Base-by-base conservation (phyloP, 2,888 invertebrate genomes). In the Serrognathus titanus region DNA sequence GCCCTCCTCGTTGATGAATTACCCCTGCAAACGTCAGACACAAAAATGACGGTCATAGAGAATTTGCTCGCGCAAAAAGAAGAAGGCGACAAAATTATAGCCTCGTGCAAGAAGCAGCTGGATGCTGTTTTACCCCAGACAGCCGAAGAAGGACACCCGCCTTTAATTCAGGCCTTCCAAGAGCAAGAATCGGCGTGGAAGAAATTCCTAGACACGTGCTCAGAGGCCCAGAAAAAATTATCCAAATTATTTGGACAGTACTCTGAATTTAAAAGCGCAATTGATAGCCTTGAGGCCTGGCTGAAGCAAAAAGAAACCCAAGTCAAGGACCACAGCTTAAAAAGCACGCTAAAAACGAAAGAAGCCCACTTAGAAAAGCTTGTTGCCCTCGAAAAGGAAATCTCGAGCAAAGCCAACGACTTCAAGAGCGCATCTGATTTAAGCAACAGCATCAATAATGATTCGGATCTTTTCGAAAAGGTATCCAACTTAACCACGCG, bases 251-350 rank as follows among this genome's bases (percentile, higher is more conserved):
- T 91, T 61, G 86, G 85, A 47, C 87, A 91, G 70, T 93, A 92
- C 87, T 87, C 87, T 43, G 87, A 90, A 70, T 91, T 92, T 65
- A 90, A 92, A 68, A 85, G 84, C 48, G 82, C 87, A 13, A 83
- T 94, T 36, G 90, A 92, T 62, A 84, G 84, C 55, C 79, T 96
- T 1, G 90, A 89, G 69, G 82, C 84, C 48, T 97, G 96, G 96
- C 81, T 94, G 49, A 92, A 91, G 72, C 83, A 87, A 50, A 90
- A 90, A 71, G 96, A 97, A 77, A 83, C 84, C 48, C 87, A 89
- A 71, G 85, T 95, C 0, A 91, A 94, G 75, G 94, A 94, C 73
- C 94, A 94, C 76, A 91, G 92, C 63, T 81, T 95, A 1, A 92
- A 92, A 75, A 93, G 88, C 69, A 91, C 89, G 3, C 85, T 92